phyloP scores from a whole-genome alignment of 2,113 vertebrate genomes.

The Podiceps cristatus region DNA sequence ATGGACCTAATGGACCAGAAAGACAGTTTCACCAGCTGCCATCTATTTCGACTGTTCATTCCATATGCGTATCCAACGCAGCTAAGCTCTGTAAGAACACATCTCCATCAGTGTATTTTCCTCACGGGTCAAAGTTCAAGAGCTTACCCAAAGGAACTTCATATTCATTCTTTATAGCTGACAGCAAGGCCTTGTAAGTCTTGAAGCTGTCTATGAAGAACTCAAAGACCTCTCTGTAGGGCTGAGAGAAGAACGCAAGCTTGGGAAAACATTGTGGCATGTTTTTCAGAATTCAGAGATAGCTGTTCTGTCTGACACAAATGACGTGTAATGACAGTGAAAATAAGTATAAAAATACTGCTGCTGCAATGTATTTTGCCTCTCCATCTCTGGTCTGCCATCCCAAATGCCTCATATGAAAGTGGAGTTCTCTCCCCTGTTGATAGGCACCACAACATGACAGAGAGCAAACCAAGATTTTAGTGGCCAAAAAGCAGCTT shows the following conservation, averaged over 20 bases:
- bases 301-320: not conserved
- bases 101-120: not conserved
- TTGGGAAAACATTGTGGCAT: not conserved
- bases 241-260: constrained; percentile 66
- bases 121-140: not conserved
- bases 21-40: not conserved
- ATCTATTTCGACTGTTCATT: not conserved
- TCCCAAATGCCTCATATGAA: not conserved
- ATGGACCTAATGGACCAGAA: not conserved
- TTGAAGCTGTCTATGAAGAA: constrained; percentile 86
- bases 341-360: not conserved
- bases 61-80: not conserved
- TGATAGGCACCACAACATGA: not conserved
- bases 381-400: not conserved
- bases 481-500: not conserved
- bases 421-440: not conserved
- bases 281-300: not conserved
- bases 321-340: not conserved
- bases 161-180: constrained; percentile 87
- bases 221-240: constrained; percentile 84
- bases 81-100: not conserved
- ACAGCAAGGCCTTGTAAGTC: constrained; percentile 87
- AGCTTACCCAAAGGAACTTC: constrained; percentile 84
- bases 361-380: not conserved
- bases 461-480: not conserved